Conservation (phyloP, 2,113 vertebrate species). For the Tylochromis polylepis region DNA sequence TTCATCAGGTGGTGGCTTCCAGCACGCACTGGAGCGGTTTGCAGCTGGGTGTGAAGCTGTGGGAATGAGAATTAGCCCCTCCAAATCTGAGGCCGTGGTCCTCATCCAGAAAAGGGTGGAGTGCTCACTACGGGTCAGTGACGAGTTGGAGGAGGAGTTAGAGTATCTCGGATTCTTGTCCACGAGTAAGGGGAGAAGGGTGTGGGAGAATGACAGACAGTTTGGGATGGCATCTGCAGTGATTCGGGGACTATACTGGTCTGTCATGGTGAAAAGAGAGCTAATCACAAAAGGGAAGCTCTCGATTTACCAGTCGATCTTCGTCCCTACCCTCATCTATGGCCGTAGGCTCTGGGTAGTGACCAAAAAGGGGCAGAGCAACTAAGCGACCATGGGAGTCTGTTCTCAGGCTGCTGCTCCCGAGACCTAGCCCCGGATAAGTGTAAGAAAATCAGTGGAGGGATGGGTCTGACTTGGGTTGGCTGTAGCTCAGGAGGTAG, state of each 20-base stretch:
- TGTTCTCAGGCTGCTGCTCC: not conserved
- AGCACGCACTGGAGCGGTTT: not conserved
- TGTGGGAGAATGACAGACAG: not conserved
- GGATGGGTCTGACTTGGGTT: not conserved
- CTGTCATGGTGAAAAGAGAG: not conserved
- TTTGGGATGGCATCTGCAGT: not conserved
- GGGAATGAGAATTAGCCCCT: not conserved
- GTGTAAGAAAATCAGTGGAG: not conserved
- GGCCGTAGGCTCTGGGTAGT: accelerated
- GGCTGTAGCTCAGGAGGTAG: not conserved
- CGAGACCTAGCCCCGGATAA: not conserved
- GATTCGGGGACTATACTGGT: not conserved
- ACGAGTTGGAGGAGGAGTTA: not conserved
- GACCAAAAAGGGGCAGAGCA: not conserved
- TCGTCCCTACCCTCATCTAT: not conserved
- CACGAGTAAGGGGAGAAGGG: not conserved
- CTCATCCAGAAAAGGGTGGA: not conserved
- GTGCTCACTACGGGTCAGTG: too few species aligned
- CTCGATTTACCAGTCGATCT: accelerated
- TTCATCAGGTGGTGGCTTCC: not conserved
- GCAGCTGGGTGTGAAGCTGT: not conserved
- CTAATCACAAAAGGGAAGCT: not conserved
- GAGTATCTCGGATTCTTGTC: not conserved
- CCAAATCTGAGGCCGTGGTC: not conserved
- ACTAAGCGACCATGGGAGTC: not conserved